Evolutionary conservation across 2,888 invertebrate genomes (phyloP).

Genomic region (Brachyptera risi): DNA sequence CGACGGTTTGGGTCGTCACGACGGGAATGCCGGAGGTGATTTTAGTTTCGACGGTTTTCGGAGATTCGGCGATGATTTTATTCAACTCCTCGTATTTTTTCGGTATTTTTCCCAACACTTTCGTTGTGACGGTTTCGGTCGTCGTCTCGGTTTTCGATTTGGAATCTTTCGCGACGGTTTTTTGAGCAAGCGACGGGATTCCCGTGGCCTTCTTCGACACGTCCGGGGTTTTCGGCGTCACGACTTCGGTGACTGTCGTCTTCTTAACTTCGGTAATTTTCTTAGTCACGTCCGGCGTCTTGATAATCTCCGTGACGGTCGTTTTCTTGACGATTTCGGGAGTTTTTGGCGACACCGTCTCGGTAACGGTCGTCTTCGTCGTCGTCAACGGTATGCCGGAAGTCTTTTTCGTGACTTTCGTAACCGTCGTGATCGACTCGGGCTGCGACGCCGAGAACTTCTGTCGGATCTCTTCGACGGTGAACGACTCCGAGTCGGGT

Average conservation of each 20-base stretch:
- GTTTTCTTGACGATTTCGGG: background rate
- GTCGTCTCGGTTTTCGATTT: background rate
- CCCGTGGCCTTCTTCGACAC: background rate
- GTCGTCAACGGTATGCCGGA: background rate
- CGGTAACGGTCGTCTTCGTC: background rate
- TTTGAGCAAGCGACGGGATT: background rate
- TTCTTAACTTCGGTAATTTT: background rate
- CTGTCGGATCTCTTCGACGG: conserved; percentile 11
- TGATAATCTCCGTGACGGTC: background rate
- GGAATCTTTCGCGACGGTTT: background rate
- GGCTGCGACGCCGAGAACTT: conserved; percentile 16
- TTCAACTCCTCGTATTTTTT: conserved; percentile 5
- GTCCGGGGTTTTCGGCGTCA: background rate
- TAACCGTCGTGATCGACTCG: conserved; percentile 5
- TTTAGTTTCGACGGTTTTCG: conserved; percentile 31
- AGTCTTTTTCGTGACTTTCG: background rate
- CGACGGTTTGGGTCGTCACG: background rate
- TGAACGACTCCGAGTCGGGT: conserved; percentile 6
- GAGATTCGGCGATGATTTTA: conserved; percentile 28
- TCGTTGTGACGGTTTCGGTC: conserved; percentile 23
- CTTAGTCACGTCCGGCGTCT: background rate
- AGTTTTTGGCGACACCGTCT: background rate
- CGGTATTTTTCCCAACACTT: too few species aligned
- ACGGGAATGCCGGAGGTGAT: conserved; percentile 17
- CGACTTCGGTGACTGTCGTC: background rate